phyloP scores from a whole-genome alignment of 2,797 vertebrate species.

The Cynopterus sphinx region DNA sequence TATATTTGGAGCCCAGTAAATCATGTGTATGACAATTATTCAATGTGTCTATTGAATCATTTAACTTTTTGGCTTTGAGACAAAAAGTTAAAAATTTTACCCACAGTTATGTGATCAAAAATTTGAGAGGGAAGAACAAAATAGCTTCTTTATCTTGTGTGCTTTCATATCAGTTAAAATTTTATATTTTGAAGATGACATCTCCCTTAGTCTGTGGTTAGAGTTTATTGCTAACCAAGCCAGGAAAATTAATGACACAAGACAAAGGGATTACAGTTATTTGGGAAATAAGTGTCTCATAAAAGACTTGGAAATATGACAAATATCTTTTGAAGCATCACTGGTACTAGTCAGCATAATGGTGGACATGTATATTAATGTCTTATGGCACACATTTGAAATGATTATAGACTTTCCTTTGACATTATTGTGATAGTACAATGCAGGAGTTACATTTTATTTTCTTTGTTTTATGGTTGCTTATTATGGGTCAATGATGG shows the following conservation, averaged over 20 bases:
- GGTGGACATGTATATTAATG: neutral
- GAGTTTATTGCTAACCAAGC: neutral
- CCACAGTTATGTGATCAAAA: neutral
- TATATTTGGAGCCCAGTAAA: neutral
- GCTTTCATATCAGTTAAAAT: neutral
- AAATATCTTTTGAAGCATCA: neutral
- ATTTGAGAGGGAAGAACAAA: neutral
- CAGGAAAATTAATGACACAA: neutral
- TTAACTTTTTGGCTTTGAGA: neutral
- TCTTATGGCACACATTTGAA: neutral
- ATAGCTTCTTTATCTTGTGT: neutral
- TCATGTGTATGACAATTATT: neutral
- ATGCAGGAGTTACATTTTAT: neutral
- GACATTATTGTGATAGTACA: neutral
- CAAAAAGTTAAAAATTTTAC: slow-evolving; percentile 11
- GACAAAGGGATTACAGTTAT: neutral
- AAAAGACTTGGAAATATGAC: neutral
- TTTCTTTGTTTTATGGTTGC: neutral
- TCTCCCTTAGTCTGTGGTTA: neutral
- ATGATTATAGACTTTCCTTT: neutral
- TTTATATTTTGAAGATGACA: neutral
- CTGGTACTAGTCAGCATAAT: neutral
- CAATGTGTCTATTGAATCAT: neutral
- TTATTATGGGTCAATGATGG: neutral
- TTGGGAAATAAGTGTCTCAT: slow-evolving; percentile 34